Evolutionary conservation across 1,140 invertebrate genomes (phyloP).

Genomic region (Philaenus spumarius): DNA sequence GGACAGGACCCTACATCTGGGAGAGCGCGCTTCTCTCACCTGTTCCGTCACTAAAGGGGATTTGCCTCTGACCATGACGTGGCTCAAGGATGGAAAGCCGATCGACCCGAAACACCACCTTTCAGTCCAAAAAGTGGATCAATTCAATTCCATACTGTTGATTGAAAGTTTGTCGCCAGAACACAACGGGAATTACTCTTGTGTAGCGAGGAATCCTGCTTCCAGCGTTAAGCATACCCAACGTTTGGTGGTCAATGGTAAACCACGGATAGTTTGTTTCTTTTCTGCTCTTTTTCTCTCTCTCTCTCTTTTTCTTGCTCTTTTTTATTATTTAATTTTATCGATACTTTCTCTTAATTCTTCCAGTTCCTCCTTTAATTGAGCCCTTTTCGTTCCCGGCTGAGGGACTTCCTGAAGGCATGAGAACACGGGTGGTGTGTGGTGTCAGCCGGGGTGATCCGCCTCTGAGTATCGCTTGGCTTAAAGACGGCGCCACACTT

Average conservation of each 20-base stretch:
- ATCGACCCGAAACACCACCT: constrained; percentile 48
- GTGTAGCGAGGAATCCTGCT: constrained; percentile 62
- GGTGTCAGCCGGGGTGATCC: constrained; percentile 74
- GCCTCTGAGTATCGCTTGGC: constrained; percentile 67
- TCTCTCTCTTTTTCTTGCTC: constrained; percentile 14
- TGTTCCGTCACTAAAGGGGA: constrained; percentile 74
- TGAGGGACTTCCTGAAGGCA: constrained; percentile 71
- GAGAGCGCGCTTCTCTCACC: constrained; percentile 64
- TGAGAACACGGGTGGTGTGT: constrained; percentile 77
- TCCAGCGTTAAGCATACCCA: constrained; percentile 65
- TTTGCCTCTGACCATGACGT: constrained; percentile 63
- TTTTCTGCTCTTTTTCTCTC: constrained; percentile 27
- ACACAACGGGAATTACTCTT: constrained; percentile 71
- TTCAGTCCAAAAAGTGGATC: constrained; percentile 62
- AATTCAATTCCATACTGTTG: constrained; percentile 69
- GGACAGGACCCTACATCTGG: constrained; percentile 63
- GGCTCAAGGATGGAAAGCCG: constrained; percentile 65
- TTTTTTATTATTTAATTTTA: constrained; percentile 13
- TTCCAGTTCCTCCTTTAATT: constrained; percentile 72
- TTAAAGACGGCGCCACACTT: constrained; percentile 64
- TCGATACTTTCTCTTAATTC: constrained; percentile 5
- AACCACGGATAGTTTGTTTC: constrained; percentile 35
- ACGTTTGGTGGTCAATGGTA: constrained; percentile 74
- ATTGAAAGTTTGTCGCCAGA: constrained; percentile 68
- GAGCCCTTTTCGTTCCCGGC: constrained; percentile 72